Conservation (phyloP, 2,888 invertebrate genomes). For the Pogonocherus hispidulus region DNA sequence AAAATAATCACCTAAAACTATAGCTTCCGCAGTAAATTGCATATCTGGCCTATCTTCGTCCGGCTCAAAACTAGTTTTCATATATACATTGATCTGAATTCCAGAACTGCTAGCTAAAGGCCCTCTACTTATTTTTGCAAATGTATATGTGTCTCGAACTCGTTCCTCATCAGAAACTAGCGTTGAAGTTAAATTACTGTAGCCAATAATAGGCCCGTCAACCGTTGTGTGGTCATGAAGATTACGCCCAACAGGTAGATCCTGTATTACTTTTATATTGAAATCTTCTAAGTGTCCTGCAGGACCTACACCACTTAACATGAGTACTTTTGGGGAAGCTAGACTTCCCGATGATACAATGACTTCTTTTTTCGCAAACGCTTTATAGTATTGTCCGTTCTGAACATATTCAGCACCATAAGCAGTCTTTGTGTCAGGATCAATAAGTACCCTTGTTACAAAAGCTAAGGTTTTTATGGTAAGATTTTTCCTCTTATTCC, state of each 20-base stretch:
- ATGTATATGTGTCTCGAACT: conserved; percentile 67
- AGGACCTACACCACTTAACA: conserved; percentile 43
- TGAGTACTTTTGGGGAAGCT: conserved; percentile 35
- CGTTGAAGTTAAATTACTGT: conserved; percentile 72
- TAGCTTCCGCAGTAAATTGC: conserved; percentile 75
- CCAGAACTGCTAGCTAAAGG: conserved; percentile 72
- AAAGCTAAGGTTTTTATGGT: conserved; percentile 70
- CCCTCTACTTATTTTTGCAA: conserved; percentile 67
- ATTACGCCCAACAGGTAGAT: conserved; percentile 37
- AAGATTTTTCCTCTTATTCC: conserved; percentile 70
- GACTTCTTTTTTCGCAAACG: conserved; percentile 73
- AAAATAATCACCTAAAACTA: conserved; percentile 72
- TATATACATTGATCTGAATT: conserved; percentile 73
- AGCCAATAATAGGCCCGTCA: conserved; percentile 70
- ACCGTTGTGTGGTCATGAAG: conserved; percentile 69
- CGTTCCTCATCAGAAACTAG: conserved; percentile 64
- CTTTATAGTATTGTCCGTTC: conserved; percentile 68
- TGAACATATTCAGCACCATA: conserved; percentile 70
- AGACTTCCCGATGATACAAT: conserved; percentile 71
- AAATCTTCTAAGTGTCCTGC: conserved; percentile 18
- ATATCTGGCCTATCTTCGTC: conserved; percentile 73
- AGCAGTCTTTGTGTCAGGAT: conserved; percentile 68
- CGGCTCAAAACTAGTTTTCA: conserved; percentile 71
- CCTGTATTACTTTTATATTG: conserved; percentile 18
- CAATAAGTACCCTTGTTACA: conserved; percentile 73